These are phyloP conservation scores for Platerodrilus igneus DNA, from an alignment of 2,888 invertebrate genomes.

Conservation along the genomic window DNA sequence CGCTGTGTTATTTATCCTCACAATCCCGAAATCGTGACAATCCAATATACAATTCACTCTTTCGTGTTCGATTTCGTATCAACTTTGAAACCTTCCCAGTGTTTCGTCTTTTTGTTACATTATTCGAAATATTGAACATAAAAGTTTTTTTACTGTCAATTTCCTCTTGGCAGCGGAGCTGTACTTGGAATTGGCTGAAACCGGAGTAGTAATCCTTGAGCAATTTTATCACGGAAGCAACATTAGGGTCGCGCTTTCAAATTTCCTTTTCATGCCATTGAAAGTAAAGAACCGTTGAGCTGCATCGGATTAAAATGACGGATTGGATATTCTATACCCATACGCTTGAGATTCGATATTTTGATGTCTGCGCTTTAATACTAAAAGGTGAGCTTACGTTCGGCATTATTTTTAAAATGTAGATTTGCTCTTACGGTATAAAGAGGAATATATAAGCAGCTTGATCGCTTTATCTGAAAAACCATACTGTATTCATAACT, in stretches of 20 bases:
- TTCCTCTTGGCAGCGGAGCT: constrained; percentile 24
- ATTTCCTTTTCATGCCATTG: constrained; percentile 29
- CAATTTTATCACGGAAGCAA: constrained; percentile 31
- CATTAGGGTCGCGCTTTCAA: constrained; percentile 28
- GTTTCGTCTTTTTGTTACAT: constrained; percentile 14
- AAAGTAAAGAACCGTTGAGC: constrained; percentile 20
- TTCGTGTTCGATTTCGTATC: too few species aligned
- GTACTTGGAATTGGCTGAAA: constrained; percentile 20
- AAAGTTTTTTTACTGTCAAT: constrained; percentile 27
- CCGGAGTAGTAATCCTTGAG: constrained; percentile 28
- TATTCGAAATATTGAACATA: constrained; percentile 19
- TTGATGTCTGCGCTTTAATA: too few species aligned
- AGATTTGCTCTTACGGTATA: too few species aligned
- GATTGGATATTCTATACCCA: constrained; percentile 27
- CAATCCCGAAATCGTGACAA: too few species aligned
- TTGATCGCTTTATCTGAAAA: too few species aligned
- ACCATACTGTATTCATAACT: too few species aligned
- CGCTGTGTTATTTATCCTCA: too few species aligned
- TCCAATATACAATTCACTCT: too few species aligned
- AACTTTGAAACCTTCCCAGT: too few species aligned
- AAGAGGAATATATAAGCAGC: too few species aligned
- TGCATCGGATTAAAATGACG: constrained; percentile 29
- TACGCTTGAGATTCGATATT: constrained; percentile 14
- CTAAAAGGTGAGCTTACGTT: too few species aligned
- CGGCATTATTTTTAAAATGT: too few species aligned